Evolutionary conservation across 2,888 invertebrate genomes (phyloP).

Genomic region (Punctoribates punctum): DNA sequence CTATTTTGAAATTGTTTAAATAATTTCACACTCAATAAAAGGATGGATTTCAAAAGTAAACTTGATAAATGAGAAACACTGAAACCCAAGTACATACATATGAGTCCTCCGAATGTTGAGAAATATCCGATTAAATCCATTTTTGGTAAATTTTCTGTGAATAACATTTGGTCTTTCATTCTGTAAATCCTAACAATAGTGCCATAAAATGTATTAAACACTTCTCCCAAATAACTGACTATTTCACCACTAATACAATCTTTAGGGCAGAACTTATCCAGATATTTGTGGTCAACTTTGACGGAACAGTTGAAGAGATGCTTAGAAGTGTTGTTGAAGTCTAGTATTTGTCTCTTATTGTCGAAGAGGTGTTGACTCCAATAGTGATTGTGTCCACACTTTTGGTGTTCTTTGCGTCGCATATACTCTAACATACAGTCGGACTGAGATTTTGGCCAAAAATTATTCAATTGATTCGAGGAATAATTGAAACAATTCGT

Average conservation of each 20-base stretch:
- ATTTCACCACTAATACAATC: no score
- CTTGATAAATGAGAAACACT: background rate
- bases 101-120: background rate
- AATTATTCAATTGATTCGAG: background rate
- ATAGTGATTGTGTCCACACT: background rate
- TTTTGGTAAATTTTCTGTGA: background rate
- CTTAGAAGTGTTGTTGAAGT: background rate
- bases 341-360: background rate
- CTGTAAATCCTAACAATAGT: background rate
- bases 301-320: background rate
- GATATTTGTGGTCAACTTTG: no score
- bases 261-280: no score
- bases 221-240: no score
- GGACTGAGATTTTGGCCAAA: background rate
- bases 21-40: background rate
- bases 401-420: background rate
- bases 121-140: background rate
- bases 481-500: constrained; percentile 6
- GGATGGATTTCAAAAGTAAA: background rate
- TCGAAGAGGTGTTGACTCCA: background rate
- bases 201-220: background rate
- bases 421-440: constrained; percentile 8
- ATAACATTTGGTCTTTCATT: no score
- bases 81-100: background rate
- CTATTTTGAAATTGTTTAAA: background rate